phyloP scores from a whole-genome alignment of 2,888 invertebrate species.

The Baccha elongata region DNA sequence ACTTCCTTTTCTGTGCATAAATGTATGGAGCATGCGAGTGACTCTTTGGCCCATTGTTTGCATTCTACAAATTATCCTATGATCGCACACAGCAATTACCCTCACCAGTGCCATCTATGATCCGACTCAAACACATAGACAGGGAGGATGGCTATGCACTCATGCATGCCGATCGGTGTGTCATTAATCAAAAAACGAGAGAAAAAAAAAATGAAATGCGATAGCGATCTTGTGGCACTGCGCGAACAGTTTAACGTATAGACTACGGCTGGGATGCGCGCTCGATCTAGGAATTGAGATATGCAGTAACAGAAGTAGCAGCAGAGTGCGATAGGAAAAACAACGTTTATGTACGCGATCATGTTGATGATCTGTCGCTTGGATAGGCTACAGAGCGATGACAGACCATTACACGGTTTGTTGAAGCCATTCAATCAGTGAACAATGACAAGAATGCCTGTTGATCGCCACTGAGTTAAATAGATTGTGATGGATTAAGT shows the following conservation, averaged over 20 bases:
- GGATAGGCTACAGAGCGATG: slow-evolving; percentile 36
- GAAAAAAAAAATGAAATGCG: slow-evolving; percentile 40
- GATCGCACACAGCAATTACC: slow-evolving; percentile 61
- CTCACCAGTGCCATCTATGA: slow-evolving; percentile 54
- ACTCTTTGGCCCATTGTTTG: slow-evolving; percentile 68
- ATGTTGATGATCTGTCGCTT: slow-evolving; percentile 43
- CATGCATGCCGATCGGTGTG: slow-evolving; percentile 59
- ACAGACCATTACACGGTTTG: slow-evolving; percentile 65
- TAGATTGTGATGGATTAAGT: slow-evolving; percentile 45
- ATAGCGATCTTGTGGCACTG: slow-evolving; percentile 58
- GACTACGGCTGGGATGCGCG: slow-evolving; percentile 38
- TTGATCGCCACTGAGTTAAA: slow-evolving; percentile 11
- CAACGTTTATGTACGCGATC: slow-evolving; percentile 40
- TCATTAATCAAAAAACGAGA: slow-evolving; percentile 63
- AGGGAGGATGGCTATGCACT: slow-evolving; percentile 16
- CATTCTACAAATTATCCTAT: slow-evolving; percentile 71
- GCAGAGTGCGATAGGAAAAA: slow-evolving; percentile 2
- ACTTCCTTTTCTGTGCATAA: slow-evolving; percentile 59
- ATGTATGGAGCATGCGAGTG: slow-evolving; percentile 57
- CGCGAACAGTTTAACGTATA: slow-evolving; percentile 35
- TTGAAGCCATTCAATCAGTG: slow-evolving; percentile 58
- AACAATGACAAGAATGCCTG: slow-evolving; percentile 46
- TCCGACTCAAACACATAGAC: background rate
- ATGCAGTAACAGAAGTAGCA: slow-evolving; percentile 2
- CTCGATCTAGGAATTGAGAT: slow-evolving; percentile 22